Evolutionary conservation across 1,140 invertebrate genomes (phyloP), one percentile per base, ranked within the genome.

Genomic region (Danaus melanippus): DNA sequence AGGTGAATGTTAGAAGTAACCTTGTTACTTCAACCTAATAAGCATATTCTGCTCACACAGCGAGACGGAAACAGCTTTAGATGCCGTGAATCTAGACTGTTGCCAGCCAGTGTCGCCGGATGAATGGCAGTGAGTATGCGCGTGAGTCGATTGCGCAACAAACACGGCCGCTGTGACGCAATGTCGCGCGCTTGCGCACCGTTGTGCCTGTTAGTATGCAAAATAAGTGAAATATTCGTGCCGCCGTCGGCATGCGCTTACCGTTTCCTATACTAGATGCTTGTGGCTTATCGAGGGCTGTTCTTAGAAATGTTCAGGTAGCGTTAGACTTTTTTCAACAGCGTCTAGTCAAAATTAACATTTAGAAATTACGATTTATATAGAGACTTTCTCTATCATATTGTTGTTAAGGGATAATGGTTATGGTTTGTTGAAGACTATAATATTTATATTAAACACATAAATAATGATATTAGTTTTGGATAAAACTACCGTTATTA

Each of bases 151-250:
- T 79, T 79, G 69, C 81, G 76, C 73, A 76, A 76, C 21, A 32
- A 32, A 32, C 21, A 32, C 55, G 60, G 53, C 32, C 49, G 48
- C 54, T 66, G 71, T 84, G 81, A 84, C 81, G 79, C 69, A 79
- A 78, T 69, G 73, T 73, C 72, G 71, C 21, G 21, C 64, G 68
- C 56, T 64, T 57, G 58, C 63, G 63, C 69, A 78, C 77, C 76
- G 79, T 82, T 84, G 21, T 32, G 76, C 74, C 74, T 65, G 72
- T 79, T 77, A 74, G 74, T 78, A 84, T 84, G 79, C 79, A 82
- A 77, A 82, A 70, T 74, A 70, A 71, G 72, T 74, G 66, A 73
- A 79, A 79, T 74, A 74, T 75, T 72, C 73, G 66, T 73, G 69
- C 67, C 69, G 69, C 60, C 62, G 21, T 55, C 55, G 66, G 63